Evolutionary conservation across 2,797 vertebrate species (phyloP), one percentile per base, ranked within the genome.

Genomic region (Phataginus tricuspis): DNA sequence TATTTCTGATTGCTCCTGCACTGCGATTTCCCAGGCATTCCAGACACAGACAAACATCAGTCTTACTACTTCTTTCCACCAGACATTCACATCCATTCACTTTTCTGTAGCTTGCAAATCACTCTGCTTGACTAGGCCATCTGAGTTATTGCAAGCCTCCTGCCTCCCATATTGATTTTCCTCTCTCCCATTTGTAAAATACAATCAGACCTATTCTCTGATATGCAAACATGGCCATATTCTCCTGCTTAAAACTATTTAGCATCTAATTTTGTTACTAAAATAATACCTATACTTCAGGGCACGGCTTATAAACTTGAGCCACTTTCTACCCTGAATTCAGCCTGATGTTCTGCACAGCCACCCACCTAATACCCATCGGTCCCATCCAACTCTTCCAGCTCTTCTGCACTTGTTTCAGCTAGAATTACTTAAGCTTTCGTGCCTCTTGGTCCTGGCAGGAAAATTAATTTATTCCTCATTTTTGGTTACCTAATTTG

Each of bases 401-500:
- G 18, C 27, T 71, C 37, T 86, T 72, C 82, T 83, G 19, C 80
- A 86, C 29, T n/a, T 72, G 18, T 42, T 94, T 59, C 16, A 45
- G 6, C 37, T 68, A 63, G 45, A 77, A 90, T 31, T 61, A 64
- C 1, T 64, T n/a, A 74, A 69, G 80, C 0, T 89, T 39, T 39
- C 39, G 4, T 39, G 59, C 15, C 18, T 83, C 57, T 16, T 94
- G 8, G 21, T 51, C 2, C 19, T 77, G 57, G 16, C 51, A 91
- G 69, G n/a, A 83, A 86, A 95, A 71, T 84, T 95, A 45, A 45
- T 1, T 61, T 80, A 92, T 77, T 74, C 12, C 14, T 89, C 66
- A 69, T 83, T 51, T 95, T 78, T 80, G 5, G 64, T 3, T 78
- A 57, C n/a, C 21, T 59, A 74, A 75, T 69, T 51, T 91, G 23